These are phyloP conservation scores for Burhinus oedicnemus DNA, from an alignment of 2,113 vertebrate species.

Conservation along the genomic window DNA sequence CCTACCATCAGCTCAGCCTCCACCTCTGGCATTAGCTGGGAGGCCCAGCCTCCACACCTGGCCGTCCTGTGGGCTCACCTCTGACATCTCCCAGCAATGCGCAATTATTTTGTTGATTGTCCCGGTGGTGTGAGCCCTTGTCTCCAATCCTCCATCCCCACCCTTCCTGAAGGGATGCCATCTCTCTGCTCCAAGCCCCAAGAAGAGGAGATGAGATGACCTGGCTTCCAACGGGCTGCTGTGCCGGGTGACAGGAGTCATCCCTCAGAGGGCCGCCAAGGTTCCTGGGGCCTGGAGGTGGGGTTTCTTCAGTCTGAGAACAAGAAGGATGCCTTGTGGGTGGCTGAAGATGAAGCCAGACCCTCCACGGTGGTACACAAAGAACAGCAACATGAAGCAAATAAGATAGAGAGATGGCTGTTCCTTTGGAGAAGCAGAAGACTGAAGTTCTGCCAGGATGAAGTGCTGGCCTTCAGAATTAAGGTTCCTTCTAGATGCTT, in stretches of 20 bases:
- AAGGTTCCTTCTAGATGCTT: not conserved
- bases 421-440: not conserved
- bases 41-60: accelerated
- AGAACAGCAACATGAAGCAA: not conserved
- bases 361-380: accelerated
- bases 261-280: not conserved
- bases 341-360: not conserved
- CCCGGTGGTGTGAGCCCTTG: not conserved
- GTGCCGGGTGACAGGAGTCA: accelerated
- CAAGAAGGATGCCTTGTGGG: accelerated
- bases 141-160: not conserved
- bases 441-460: not conserved
- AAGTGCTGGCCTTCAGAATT: not conserved
- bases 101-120: not conserved
- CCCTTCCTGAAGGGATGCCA: not conserved
- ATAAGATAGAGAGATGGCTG: too few species aligned
- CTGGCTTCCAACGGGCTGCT: not conserved
- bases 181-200: not conserved
- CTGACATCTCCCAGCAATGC: not conserved
- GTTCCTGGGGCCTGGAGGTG: not conserved
- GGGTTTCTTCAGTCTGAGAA: not conserved
- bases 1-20: not conserved
- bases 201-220: not conserved
- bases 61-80: not conserved
- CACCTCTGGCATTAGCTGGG: not conserved